Percentiles rank a stretch among this genome's conserved stretches.
Conservation (phyloP, 2,797 vertebrate species). For the Onychomys leucogaster region DNA sequence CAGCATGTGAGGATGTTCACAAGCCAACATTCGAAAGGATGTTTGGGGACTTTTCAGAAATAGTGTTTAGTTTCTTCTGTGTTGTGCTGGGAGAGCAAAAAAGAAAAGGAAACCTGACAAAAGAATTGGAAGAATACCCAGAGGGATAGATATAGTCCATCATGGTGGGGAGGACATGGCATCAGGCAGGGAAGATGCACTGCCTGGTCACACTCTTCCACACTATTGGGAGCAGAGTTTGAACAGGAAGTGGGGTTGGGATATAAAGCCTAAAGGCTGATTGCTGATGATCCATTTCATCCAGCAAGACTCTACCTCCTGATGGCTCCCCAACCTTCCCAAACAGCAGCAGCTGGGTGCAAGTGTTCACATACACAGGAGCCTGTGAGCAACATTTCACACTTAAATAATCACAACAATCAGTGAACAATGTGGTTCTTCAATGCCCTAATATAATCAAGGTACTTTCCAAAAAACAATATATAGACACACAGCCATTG, state of each 20-base stretch:
- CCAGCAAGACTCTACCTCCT: background rate
- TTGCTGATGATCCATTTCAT: background rate
- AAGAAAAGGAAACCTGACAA: background rate
- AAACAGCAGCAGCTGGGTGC: background rate
- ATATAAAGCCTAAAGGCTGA: background rate
- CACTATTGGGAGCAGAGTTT: background rate
- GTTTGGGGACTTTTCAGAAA: background rate
- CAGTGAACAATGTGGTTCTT: background rate
- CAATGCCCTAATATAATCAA: background rate
- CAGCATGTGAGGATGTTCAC: background rate
- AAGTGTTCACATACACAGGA: background rate
- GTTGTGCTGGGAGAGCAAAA: background rate
- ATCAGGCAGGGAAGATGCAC: background rate
- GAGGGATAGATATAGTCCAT: background rate
- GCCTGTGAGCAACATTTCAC: background rate
- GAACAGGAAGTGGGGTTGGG: background rate
- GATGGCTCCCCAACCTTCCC: too few relatives aligned
- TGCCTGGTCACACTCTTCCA: background rate
- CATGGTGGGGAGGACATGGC: background rate
- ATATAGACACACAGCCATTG: background rate
- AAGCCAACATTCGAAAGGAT: slow-evolving; percentile 24
- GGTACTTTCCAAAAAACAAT: background rate
- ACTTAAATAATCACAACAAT: background rate
- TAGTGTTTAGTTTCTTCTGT: background rate
- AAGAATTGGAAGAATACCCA: background rate